Conservation (phyloP, 53 echinoderm and acorn worm genomes). For the Antedon mediterranea region DNA sequence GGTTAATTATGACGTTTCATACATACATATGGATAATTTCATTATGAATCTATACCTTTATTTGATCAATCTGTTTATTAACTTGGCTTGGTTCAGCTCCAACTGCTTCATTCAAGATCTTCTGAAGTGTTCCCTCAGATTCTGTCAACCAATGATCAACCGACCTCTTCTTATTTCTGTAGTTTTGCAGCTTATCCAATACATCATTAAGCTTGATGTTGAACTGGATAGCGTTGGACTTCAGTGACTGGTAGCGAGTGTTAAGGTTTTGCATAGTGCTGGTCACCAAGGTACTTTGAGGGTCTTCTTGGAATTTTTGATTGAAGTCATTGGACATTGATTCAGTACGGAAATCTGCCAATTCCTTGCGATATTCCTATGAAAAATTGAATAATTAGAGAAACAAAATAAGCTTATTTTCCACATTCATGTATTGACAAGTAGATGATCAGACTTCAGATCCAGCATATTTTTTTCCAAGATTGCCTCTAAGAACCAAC, state of each 20-base stretch:
- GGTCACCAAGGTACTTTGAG: constrained; percentile 54
- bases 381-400: background rate
- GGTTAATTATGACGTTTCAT: too few relatives aligned
- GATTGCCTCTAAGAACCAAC: too few relatives aligned
- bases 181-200: constrained; percentile 52
- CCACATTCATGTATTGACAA: too few relatives aligned
- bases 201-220: constrained; percentile 53
- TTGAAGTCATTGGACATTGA: constrained; percentile 68
- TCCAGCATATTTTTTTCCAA: too few relatives aligned
- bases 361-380: constrained; percentile 61
- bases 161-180: constrained; percentile 40
- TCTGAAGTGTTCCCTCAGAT: constrained; percentile 47
- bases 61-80: constrained; percentile 79
- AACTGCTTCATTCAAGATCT: constrained; percentile 52
- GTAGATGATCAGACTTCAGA: too few relatives aligned
- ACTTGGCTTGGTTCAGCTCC: constrained; percentile 67
- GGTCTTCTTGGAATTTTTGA: constrained; percentile 74
- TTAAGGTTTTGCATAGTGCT: constrained; percentile 41
- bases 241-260: constrained; percentile 72
- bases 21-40: background rate
- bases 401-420: too few relatives aligned
- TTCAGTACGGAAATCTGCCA: constrained; percentile 56
- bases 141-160: constrained; percentile 67
- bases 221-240: constrained; percentile 33
- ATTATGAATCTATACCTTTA: too few relatives aligned